Evolutionary conservation across 2,797 vertebrate genomes (phyloP).

Genomic region (Falco novaeseelandiae): DNA sequence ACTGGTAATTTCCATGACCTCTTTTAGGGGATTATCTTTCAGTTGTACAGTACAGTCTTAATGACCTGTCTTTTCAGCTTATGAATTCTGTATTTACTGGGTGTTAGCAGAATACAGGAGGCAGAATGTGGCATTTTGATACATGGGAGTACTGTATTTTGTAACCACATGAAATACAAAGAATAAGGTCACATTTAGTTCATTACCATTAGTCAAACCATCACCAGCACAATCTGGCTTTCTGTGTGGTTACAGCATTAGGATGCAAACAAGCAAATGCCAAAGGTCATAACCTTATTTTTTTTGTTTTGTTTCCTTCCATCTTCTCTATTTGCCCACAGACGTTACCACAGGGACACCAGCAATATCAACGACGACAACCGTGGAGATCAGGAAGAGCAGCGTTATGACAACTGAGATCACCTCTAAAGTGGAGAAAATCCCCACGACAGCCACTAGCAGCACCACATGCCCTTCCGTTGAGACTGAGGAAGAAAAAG

Average conservation of each 20-base stretch:
- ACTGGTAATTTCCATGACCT: not conserved
- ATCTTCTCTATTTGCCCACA: conserved; percentile 60
- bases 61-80: not conserved
- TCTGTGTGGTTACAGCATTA: not conserved
- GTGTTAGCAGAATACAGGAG: not conserved
- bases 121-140: not conserved
- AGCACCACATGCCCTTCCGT: conserved; percentile 76
- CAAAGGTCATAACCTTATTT: not conserved
- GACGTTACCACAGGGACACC: conserved; percentile 74
- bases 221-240: not conserved
- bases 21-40: not conserved
- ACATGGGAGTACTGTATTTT: not conserved
- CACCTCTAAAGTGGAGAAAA: conserved; percentile 76
- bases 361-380: conserved; percentile 76
- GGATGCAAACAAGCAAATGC: not conserved
- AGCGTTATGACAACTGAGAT: conserved; percentile 77
- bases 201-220: not conserved
- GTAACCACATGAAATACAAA: not conserved
- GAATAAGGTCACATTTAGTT: not conserved
- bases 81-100: not conserved
- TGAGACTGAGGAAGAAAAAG: conserved; percentile 94
- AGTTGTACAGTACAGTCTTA: not conserved
- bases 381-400: conserved; percentile 72
- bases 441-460: conserved; percentile 63
- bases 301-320: not conserved